phyloP scores from a whole-genome alignment of 2,888 invertebrate genomes.

The Xestia rhomboidea region DNA sequence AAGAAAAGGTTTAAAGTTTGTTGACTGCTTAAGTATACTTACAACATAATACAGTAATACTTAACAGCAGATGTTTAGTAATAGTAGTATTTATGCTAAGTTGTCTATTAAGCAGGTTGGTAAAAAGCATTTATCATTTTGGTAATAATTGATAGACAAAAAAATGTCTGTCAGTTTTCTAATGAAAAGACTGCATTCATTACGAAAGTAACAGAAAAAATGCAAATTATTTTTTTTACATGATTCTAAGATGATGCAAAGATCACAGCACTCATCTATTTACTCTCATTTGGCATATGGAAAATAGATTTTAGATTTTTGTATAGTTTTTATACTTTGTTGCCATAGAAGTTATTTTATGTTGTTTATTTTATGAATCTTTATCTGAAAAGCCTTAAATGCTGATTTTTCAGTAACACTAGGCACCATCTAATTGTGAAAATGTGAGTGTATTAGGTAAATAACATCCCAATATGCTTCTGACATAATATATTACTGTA shows the following conservation, averaged over 20 bases:
- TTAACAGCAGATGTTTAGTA: background rate
- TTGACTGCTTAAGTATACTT: too few relatives aligned
- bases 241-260: background rate
- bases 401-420: background rate
- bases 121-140: background rate
- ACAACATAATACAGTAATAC: background rate
- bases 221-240: background rate
- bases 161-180: background rate
- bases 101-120: background rate
- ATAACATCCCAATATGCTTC: slow-evolving; percentile 37
- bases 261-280: background rate
- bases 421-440: background rate
- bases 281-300: background rate
- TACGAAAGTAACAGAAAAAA: background rate
- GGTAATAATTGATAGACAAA: background rate
- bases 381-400: background rate
- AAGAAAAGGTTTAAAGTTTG: slow-evolving; percentile 73
- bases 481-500: slow-evolving; percentile 54
- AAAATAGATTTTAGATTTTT: background rate
- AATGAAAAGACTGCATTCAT: background rate
- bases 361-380: background rate
- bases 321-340: background rate
- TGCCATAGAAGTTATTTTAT: slow-evolving; percentile 2
- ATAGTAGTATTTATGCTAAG: background rate
- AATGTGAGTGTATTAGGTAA: slow-evolving; percentile 23